These are phyloP conservation scores for Exocentrus adspersus DNA, from an alignment of 2,888 invertebrate species.

Conservation along the genomic window DNA sequence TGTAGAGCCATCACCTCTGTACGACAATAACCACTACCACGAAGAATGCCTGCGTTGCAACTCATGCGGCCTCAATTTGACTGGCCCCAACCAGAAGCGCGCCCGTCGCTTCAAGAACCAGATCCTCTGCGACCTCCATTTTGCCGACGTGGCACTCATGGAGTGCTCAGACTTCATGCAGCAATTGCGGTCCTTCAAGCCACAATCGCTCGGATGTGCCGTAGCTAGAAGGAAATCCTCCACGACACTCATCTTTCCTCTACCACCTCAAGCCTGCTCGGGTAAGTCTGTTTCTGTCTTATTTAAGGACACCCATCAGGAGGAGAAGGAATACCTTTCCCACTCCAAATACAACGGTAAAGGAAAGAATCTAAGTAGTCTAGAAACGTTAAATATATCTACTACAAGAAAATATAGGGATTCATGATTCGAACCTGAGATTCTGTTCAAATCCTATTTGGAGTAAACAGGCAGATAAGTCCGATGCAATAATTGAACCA, in stretches of 20 bases:
- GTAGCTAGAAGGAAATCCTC: conserved; percentile 93
- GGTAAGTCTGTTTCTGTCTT: conserved; percentile 67
- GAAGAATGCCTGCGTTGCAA: conserved; percentile 97
- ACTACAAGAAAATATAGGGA: no score
- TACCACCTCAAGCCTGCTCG: conserved; percentile 94
- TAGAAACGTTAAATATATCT: no score
- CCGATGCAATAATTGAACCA: no score
- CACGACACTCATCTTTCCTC: conserved; percentile 91
- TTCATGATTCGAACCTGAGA: no score
- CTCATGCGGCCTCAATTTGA: conserved; percentile 92
- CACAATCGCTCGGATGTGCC: conserved; percentile 94
- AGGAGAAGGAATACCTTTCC: no score
- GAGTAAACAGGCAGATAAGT: no score
- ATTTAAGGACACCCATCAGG: no score
- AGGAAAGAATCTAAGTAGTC: no score
- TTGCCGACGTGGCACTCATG: conserved; percentile 96
- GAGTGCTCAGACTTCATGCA: conserved; percentile 98
- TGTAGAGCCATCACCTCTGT: conserved; percentile 89
- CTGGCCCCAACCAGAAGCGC: conserved; percentile 83
- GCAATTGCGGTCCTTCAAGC: conserved; percentile 94
- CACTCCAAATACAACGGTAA: no score
- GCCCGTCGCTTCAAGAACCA: conserved; percentile 81
- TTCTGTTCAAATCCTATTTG: no score
- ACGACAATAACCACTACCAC: conserved; percentile 96
- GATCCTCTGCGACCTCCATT: conserved; percentile 95